Percentiles rank a stretch among this genome's conserved stretches.
These are phyloP conservation scores for Mus musculus DNA, from an alignment of 2,113 vertebrate genomes.

Conservation along the genomic window GRCm39 chr12:71448001-71448500, in stretches of 20 bases:
- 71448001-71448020: neutral
- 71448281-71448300: neutral
- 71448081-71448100: too few relatives aligned
- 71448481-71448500: neutral
- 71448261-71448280: neutral
- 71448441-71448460: neutral
- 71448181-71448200: neutral
- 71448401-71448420: neutral
- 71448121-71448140: neutral
- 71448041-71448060: neutral
- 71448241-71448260: neutral
- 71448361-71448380: neutral
- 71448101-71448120: neutral
- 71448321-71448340: neutral
- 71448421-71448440: neutral
- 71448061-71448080: neutral
- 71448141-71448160: neutral
- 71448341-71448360: neutral
- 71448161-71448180: neutral
- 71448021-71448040: neutral
- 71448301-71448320: neutral
- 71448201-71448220: neutral
- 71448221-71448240: neutral
- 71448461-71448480: neutral
- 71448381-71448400: neutral